Evolutionary conservation across 2,888 invertebrate species (phyloP), one percentile per base, ranked within the genome.

Genomic region (Scrobipalpa costella): DNA sequence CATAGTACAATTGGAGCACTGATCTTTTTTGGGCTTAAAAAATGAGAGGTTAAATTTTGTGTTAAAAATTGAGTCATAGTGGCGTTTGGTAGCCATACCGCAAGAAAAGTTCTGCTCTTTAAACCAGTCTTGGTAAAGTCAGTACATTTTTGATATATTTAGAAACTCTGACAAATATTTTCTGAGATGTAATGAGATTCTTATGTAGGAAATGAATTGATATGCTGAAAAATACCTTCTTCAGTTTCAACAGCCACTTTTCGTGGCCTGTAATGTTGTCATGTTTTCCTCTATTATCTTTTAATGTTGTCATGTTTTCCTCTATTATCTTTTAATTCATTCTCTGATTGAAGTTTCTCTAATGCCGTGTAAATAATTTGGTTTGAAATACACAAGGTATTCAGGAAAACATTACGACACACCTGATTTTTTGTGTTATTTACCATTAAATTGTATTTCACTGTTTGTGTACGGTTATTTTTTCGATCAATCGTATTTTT

Each of bases 41-140:
- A 74, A 74, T 2, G 69, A 73, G 17, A 70, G 64, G 52, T 76
- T 75, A 62, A 68, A 77, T 62, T 73, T 69, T 2, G 67, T 69
- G 57, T 72, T 73, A 63, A 76, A 72, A 57, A 74, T 66, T 36
- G 52, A 65, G 62, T 67, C 66, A 38, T 69, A 69, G n/a, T 67
- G 67, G 6, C 67, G 60, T 61, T 66, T 67, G 13, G 57, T 57
- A 6, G 64, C 67, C 58, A 59, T 65, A 9, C 15, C 64, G 55
- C 58, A 15, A 52, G 40, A 7, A 19, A 40, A 63, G 27, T 64
- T 44, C 52, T 66, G 52, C 47, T 63, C 34, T 36, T n/a, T 21
- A 59, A 66, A 64, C 67, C 65, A 67, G 36, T 21, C 40, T 59
- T 59, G 9, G 34, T 36, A 61, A 11, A 36, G 61, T 9, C 64